Conservation (phyloP, 2,888 invertebrate genomes). For the Zaprionus bogoriensis region DNA sequence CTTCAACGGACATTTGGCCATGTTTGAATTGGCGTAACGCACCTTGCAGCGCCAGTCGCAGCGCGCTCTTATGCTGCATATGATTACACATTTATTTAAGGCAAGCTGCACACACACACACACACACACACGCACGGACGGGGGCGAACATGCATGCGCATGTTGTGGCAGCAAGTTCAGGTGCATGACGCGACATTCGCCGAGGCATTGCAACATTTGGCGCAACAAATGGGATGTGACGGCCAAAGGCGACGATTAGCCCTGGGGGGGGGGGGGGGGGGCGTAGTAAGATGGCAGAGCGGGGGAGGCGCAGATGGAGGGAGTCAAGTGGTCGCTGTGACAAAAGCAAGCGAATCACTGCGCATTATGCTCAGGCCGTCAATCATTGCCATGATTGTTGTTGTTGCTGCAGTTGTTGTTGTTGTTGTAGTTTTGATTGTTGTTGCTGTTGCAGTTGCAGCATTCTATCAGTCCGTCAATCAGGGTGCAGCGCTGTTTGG, state of each 20-base stretch:
- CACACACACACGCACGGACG: slow-evolving; percentile 1
- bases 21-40: too few relatives aligned
- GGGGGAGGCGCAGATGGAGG: too few relatives aligned
- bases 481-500: slow-evolving; percentile 50
- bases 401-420: not conserved
- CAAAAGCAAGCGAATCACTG: slow-evolving; percentile 17
- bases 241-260: slow-evolving; percentile 22
- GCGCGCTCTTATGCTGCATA: slow-evolving; percentile 1
- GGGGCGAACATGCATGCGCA: not conserved
- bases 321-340: too few relatives aligned
- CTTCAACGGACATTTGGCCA: too few relatives aligned
- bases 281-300: not conserved
- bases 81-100: slow-evolving; percentile 27
- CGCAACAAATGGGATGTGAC: slow-evolving; percentile 56
- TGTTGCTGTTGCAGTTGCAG: slow-evolving; percentile 6
- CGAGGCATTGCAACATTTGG: slow-evolving; percentile 60
- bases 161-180: slow-evolving; percentile 44
- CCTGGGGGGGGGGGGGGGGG: not conserved
- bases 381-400: slow-evolving; percentile 40
- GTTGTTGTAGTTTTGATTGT: not conserved
- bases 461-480: slow-evolving; percentile 42
- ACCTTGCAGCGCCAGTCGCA: slow-evolving; percentile 16
- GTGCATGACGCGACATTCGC: slow-evolving; percentile 53
- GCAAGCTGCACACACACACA: slow-evolving; percentile 21
- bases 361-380: slow-evolving; percentile 23